These are phyloP conservation scores for Camptogramma bilineatum DNA, from an alignment of 2,888 invertebrate genomes.

Conservation along the genomic window DNA sequence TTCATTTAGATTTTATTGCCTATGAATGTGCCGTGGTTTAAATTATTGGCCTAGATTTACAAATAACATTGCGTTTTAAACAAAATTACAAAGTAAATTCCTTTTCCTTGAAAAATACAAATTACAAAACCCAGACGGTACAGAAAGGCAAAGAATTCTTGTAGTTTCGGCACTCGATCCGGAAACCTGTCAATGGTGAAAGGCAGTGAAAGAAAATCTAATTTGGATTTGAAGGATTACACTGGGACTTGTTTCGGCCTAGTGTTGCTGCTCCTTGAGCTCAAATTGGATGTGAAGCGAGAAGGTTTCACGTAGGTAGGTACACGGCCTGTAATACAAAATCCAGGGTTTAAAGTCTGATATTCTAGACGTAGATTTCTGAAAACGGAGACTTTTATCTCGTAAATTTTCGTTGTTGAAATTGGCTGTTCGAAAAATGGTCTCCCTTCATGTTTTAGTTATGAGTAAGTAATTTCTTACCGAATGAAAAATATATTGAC, in stretches of 20 bases:
- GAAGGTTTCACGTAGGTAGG: constrained; percentile 64
- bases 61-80: constrained; percentile 7
- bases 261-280: constrained; percentile 69
- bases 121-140: constrained; percentile 44
- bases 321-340: constrained; percentile 43
- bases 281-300: constrained; percentile 73
- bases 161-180: constrained; percentile 43
- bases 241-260: constrained; percentile 81
- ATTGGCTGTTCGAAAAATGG: constrained; percentile 12
- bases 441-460: constrained; percentile 11
- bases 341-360: constrained; percentile 21
- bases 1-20: constrained; percentile 58
- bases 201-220: constrained; percentile 82
- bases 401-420: constrained; percentile 10
- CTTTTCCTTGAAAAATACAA: constrained; percentile 56
- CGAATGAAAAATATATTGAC: not conserved
- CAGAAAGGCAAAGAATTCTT: constrained; percentile 46
- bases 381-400: constrained; percentile 15
- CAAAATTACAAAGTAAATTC: constrained; percentile 4
- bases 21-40: constrained; percentile 10
- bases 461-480: constrained; percentile 1
- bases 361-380: constrained; percentile 21
- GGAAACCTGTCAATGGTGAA: constrained; percentile 78
- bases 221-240: constrained; percentile 85
- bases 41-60: constrained; percentile 13